Percentiles rank a stretch among this genome's conserved stretches.
Conservation (phyloP, 2,797 vertebrate species). For the Rallus crepitans region DNA sequence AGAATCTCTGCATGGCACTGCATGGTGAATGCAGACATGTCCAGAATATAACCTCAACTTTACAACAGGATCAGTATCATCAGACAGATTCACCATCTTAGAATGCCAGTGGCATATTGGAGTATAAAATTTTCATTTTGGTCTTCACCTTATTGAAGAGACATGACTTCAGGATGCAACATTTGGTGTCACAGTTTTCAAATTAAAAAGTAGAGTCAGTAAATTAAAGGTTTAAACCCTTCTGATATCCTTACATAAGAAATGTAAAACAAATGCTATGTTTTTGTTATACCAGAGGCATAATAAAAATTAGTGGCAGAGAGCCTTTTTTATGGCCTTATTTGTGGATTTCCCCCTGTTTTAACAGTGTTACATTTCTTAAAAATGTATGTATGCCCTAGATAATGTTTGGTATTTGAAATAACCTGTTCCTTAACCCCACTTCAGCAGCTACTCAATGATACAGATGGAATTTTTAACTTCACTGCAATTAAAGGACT, state of each 20-base stretch:
- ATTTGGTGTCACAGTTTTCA: neutral
- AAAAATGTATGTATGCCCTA: neutral
- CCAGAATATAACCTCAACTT: neutral
- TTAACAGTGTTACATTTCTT: neutral
- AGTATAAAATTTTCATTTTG: neutral
- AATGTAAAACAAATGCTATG: neutral
- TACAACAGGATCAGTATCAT: neutral
- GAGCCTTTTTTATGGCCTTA: neutral
- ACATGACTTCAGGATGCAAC: neutral
- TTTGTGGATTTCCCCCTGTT: neutral
- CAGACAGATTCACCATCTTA: neutral
- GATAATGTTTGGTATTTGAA: neutral
- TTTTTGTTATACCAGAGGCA: neutral
- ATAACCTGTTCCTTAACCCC: neutral
- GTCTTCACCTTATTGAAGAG: neutral
- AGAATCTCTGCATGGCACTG: neutral
- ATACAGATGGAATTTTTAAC: conserved; percentile 86
- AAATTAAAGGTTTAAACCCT: neutral
- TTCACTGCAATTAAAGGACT: conserved; percentile 84
- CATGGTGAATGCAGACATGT: neutral
- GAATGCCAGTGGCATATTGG: neutral
- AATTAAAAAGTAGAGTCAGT: neutral
- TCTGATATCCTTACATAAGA: neutral
- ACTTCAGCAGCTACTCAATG: conserved; percentile 86
- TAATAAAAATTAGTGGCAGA: neutral